These are phyloP conservation scores for Argentina silus DNA, from an alignment of 2,797 vertebrate genomes.

Conservation along the genomic window DNA sequence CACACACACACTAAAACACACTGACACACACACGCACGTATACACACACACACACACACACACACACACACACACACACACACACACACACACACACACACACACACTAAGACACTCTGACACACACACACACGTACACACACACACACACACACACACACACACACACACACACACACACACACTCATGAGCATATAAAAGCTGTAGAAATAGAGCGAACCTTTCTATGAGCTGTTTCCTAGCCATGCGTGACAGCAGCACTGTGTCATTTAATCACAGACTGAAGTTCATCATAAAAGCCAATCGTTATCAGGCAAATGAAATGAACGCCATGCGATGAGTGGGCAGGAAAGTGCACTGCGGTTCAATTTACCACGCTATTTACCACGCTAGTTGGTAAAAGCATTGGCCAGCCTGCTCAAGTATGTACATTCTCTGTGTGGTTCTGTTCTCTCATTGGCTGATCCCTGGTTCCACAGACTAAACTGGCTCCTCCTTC, in stretches of 20 bases:
- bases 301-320: too few relatives aligned
- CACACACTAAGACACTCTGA: not conserved
- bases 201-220: too few relatives aligned
- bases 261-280: too few relatives aligned
- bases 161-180: not conserved
- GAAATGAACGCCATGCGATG: too few relatives aligned
- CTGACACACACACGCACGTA: not conserved
- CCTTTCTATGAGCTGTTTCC: too few relatives aligned
- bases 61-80: not conserved
- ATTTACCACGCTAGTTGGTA: too few relatives aligned
- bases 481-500: constrained; percentile 1
- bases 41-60: not conserved
- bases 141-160: not conserved
- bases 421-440: not conserved
- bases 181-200: constrained; percentile 7
- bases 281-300: too few relatives aligned
- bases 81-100: too few relatives aligned
- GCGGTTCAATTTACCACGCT: too few relatives aligned
- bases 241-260: too few relatives aligned
- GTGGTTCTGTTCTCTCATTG: constrained; percentile 11
- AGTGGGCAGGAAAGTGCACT: too few relatives aligned
- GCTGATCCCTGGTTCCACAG: not conserved
- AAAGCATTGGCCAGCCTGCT: not conserved
- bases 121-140: not conserved
- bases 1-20: too few relatives aligned